These are phyloP conservation scores for Meteorus colon DNA, from an alignment of 2,888 invertebrate genomes.

Conservation along the genomic window DNA sequence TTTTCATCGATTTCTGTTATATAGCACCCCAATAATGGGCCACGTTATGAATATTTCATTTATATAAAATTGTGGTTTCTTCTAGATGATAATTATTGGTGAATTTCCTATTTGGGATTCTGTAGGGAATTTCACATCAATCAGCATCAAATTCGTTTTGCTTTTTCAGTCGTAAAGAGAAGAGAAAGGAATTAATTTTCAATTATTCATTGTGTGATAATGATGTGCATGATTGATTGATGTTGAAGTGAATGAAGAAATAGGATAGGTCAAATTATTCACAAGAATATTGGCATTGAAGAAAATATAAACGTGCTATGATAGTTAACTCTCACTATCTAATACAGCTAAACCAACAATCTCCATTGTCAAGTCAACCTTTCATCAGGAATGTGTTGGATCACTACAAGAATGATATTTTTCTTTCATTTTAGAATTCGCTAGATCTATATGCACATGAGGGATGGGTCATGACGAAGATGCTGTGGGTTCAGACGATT, in stretches of 20 bases:
- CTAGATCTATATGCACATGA: not conserved
- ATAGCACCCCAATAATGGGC: conserved; percentile 41
- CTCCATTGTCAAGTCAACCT: too few species aligned
- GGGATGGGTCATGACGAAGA: conserved; percentile 58
- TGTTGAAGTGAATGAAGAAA: not conserved
- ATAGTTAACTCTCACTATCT: too few species aligned
- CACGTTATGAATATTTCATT: conserved; percentile 72
- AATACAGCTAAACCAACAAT: too few species aligned
- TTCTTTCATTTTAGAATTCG: not conserved
- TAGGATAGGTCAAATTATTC: too few species aligned
- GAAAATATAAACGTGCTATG: too few species aligned
- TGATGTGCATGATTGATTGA: not conserved
- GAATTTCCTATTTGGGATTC: conserved; percentile 37
- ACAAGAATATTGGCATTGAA: too few species aligned
- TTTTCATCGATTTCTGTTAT: conserved; percentile 62
- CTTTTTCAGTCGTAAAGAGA: conserved; percentile 3
- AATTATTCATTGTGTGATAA: not conserved
- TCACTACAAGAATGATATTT: not conserved
- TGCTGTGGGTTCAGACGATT: conserved; percentile 53
- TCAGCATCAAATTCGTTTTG: conserved; percentile 64
- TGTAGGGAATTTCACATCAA: conserved; percentile 68
- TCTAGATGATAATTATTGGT: conserved; percentile 17
- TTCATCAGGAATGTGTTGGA: not conserved
- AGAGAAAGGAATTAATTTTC: conserved; percentile 21
- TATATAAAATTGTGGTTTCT: conserved; percentile 42